Conservation (phyloP, 1,140 invertebrate genomes). For the Brachionus rubens region DNA sequence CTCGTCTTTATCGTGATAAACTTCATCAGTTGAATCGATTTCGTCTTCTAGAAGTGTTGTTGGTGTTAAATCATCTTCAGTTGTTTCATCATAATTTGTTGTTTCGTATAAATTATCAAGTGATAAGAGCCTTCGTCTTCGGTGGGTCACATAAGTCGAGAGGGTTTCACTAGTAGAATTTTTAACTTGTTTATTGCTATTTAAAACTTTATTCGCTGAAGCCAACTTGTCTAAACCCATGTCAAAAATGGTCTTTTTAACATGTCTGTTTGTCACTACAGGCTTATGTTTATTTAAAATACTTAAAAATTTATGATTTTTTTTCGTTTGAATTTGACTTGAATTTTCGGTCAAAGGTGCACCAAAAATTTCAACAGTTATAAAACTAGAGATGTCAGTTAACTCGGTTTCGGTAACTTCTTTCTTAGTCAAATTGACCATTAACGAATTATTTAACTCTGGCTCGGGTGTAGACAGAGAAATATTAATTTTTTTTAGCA, state of each 20-base stretch:
- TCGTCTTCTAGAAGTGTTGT: slow-evolving; percentile 5
- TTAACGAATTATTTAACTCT: not conserved
- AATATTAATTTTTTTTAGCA: not conserved
- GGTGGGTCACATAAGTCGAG: not conserved
- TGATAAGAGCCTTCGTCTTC: slow-evolving; percentile 18
- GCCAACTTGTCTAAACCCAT: not conserved
- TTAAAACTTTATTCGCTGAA: no score
- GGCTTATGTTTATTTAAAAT: no score
- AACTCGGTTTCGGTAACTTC: not conserved
- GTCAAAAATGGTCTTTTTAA: slow-evolving; percentile 6
- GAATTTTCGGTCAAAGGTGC: not conserved
- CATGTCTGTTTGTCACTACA: no score
- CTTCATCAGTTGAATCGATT: slow-evolving; percentile 15
- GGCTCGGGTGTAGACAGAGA: not conserved
- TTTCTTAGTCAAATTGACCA: slow-evolving; percentile 15
- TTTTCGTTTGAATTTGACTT: not conserved
- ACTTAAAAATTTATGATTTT: no score
- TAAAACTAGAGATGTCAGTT: not conserved
- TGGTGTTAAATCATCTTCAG: not conserved
- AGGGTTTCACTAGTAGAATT: not conserved
- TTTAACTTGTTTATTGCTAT: no score
- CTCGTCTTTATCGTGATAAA: slow-evolving; percentile 22
- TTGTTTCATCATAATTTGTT: not conserved
- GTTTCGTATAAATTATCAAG: slow-evolving; percentile 3
- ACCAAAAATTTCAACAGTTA: slow-evolving; percentile 12